A percentile compares a stretch with the other conserved stretches of the same genome.
These are phyloP conservation scores for Zosterops pallidus DNA, from an alignment of 2,113 vertebrate genomes.

Conservation along the genomic window DNA sequence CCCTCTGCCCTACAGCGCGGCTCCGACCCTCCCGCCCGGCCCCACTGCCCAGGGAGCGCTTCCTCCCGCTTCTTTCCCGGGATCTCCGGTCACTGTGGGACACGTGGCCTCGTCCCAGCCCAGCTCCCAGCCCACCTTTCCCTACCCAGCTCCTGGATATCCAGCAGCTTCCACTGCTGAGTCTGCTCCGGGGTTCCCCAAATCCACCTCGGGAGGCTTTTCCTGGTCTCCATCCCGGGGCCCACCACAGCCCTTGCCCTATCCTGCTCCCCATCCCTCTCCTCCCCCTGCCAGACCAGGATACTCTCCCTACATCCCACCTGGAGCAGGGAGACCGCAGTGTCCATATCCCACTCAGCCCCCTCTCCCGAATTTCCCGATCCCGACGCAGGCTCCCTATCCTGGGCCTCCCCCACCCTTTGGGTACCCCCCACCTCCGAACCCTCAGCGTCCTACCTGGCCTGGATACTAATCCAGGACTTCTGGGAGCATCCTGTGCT, in stretches of 20 bases:
- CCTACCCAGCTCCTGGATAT: constrained; percentile 37
- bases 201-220: neutral
- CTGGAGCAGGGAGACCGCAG: neutral
- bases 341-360: constrained; percentile 70
- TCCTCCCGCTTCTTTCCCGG: constrained; percentile 48
- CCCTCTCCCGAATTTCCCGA: constrained; percentile 51
- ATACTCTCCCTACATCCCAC: constrained; percentile 43
- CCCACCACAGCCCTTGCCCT: neutral
- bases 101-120: constrained; percentile 33
- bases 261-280: neutral
- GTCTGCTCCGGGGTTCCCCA: neutral
- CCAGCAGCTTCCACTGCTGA: neutral
- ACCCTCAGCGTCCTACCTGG: constrained; percentile 72
- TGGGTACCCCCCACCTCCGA: constrained; percentile 62
- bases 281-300: constrained; percentile 14
- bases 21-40: constrained; percentile 34
- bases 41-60: constrained; percentile 57
- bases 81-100: neutral
- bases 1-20: constrained; percentile 69
- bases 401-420: constrained; percentile 36
- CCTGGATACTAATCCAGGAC: constrained; percentile 60
- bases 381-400: constrained; percentile 48
- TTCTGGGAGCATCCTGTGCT: neutral
- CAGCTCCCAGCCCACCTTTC: constrained; percentile 21
- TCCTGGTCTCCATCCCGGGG: constrained; percentile 70